Percentiles rank a stretch among this genome's conserved stretches.
Evolutionary conservation across 2,797 vertebrate genomes (phyloP).

Genomic region (Premnoplex brunnescens): DNA sequence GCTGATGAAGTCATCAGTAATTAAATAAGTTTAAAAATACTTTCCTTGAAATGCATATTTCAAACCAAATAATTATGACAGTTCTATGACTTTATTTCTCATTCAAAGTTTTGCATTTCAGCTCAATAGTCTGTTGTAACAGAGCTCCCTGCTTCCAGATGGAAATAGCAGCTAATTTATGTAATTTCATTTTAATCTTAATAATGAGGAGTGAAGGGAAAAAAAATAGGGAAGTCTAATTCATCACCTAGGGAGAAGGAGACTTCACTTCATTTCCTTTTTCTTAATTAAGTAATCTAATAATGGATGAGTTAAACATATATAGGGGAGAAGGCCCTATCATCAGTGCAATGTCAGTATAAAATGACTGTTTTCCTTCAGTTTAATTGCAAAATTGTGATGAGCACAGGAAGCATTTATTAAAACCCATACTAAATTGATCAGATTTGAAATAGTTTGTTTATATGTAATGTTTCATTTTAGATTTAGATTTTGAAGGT

Average conservation of each 20-base stretch:
- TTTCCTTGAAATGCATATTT: constrained; percentile 44
- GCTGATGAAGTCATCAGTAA: constrained; percentile 19
- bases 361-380: constrained; percentile 63
- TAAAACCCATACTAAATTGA: neutral
- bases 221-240: constrained; percentile 15
- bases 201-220: neutral
- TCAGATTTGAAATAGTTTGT: constrained; percentile 43
- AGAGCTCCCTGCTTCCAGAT: neutral
- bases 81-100: neutral
- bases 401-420: constrained; percentile 40
- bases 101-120: neutral
- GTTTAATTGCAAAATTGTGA: constrained; percentile 53
- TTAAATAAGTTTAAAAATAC: constrained; percentile 54
- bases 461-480: constrained; percentile 45
- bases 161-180: neutral
- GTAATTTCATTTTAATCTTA: constrained; percentile 46
- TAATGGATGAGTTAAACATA: constrained; percentile 34
- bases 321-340: neutral
- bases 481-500: constrained; percentile 6
- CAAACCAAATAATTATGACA: neutral
- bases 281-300: constrained; percentile 64
- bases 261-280: constrained; percentile 51
- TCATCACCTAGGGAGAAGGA: constrained; percentile 6
- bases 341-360: neutral
- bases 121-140: neutral